These are phyloP conservation scores for Gymnarchus niloticus DNA, from an alignment of 2,113 vertebrate species.

Conservation along the genomic window DNA sequence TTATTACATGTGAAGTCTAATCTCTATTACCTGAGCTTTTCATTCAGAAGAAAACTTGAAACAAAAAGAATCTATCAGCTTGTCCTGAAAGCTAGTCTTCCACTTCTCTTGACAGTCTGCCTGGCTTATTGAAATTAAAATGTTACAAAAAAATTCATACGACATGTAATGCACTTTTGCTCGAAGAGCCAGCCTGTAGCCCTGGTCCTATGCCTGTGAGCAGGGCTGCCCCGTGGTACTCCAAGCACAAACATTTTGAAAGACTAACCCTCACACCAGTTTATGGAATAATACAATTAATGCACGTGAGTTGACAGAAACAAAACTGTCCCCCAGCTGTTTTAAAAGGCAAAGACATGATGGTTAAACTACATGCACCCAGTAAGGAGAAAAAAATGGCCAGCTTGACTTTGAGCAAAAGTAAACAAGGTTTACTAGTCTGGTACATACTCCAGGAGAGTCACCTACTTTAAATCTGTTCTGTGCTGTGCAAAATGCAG, in stretches of 20 bases:
- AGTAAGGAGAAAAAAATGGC: background rate
- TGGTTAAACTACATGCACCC: background rate
- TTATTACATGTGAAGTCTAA: constrained; percentile 69
- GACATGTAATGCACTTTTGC: background rate
- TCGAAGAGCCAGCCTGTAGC: background rate
- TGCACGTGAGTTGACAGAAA: background rate
- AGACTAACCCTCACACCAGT: background rate
- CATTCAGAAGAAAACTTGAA: constrained; percentile 47
- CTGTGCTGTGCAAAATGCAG: background rate
- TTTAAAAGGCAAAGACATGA: background rate
- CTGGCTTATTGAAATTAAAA: background rate
- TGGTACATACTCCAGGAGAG: background rate
- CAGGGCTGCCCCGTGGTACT: too few species aligned
- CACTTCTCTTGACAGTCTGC: background rate
- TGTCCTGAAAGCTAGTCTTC: background rate
- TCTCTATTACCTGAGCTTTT: constrained; percentile 54
- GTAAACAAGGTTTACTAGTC: background rate
- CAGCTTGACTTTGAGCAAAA: background rate
- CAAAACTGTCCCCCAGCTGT: background rate
- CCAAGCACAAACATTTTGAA: background rate
- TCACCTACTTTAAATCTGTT: background rate
- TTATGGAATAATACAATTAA: background rate
- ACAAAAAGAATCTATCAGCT: constrained; percentile 39
- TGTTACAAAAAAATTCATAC: background rate
- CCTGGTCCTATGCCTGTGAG: background rate